Conservation (phyloP, 2,797 vertebrate genomes). For the Furcifer pardalis region DNA sequence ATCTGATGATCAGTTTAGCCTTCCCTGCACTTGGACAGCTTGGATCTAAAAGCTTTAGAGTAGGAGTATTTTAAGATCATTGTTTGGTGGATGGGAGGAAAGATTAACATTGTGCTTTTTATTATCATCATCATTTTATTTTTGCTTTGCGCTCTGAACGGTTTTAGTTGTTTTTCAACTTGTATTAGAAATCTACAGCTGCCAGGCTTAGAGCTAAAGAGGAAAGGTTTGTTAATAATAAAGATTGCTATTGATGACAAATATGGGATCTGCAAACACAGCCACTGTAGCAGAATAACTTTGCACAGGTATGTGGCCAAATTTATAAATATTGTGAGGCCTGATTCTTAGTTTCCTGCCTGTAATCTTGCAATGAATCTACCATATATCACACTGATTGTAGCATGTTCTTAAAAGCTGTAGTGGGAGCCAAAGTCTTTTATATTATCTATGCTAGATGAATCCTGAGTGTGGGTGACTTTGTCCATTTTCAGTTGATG, state of each 20-base stretch:
- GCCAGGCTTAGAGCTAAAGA: conserved; percentile 69
- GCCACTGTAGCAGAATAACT: conserved; percentile 57
- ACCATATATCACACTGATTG: background rate
- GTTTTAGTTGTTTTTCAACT: conserved; percentile 72
- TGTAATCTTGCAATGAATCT: conserved; percentile 2
- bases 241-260: conserved; percentile 55
- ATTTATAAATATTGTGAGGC: conserved; percentile 67
- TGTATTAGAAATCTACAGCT: conserved; percentile 66
- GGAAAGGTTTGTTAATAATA: conserved; percentile 51
- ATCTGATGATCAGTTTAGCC: conserved; percentile 56
- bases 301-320: conserved; percentile 63
- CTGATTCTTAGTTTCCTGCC: conserved; percentile 47
- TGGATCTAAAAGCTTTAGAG: conserved; percentile 64
- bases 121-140: conserved; percentile 41
- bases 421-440: background rate
- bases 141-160: conserved; percentile 47
- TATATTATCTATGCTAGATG: background rate
- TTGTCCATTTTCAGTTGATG: background rate
- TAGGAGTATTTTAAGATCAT: conserved; percentile 60
- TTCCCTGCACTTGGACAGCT: conserved; percentile 56
- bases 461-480: background rate
- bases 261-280: conserved; percentile 62
- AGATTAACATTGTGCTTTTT: conserved; percentile 47
- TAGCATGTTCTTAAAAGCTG: background rate
- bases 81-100: conserved; percentile 56